phyloP scores from a whole-genome alignment of 2,113 vertebrate species.

The Lonchura striata region DNA sequence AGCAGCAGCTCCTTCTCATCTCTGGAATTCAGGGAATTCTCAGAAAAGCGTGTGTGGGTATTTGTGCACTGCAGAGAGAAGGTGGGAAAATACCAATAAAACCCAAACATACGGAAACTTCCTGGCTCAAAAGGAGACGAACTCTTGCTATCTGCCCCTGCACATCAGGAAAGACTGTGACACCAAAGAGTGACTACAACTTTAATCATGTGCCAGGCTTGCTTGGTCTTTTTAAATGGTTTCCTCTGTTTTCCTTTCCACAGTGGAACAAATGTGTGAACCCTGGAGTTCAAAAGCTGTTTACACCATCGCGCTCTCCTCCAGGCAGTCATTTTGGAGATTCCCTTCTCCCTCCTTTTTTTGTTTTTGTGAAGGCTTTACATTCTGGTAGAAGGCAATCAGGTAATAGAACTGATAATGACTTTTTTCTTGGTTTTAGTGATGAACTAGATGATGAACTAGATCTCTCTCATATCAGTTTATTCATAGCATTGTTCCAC shows the following conservation, averaged over 20 bases:
- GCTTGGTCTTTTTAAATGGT: neutral
- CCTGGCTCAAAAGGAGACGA: neutral
- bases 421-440: neutral
- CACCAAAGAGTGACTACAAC: neutral
- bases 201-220: neutral
- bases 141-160: neutral
- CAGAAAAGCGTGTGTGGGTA: rapidly evolving
- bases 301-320: neutral
- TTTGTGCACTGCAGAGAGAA: neutral
- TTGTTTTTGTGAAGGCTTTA: neutral
- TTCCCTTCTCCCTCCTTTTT: rapidly evolving
- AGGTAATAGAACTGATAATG: neutral
- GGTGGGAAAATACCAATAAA: neutral
- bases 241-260: neutral
- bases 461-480: neutral
- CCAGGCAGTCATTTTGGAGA: neutral
- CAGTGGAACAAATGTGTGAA: neutral
- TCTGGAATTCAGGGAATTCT: neutral
- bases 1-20: neutral
- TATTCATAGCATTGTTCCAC: neutral
- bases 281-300: neutral
- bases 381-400: neutral
- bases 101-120: neutral
- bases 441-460: neutral
- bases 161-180: neutral